Evolutionary conservation across 2,888 invertebrate genomes (phyloP), one percentile per base, ranked within the genome.

Genomic region (Andrena haemorrhoa): DNA sequence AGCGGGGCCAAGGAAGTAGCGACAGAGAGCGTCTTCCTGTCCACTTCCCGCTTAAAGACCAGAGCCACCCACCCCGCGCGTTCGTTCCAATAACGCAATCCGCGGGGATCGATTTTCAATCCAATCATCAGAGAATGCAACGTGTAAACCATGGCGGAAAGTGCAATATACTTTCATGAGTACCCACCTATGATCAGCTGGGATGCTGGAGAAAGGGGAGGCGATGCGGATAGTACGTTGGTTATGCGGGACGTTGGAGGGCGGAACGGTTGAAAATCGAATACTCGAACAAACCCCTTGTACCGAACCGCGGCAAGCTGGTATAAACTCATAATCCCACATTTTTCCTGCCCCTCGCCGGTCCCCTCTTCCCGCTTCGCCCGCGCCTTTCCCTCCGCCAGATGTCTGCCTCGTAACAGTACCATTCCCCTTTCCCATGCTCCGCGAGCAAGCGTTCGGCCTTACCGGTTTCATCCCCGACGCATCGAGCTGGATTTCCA

Each of bases 101-200:
- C 87, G 68, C 75, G 68, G 69, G 87, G 89, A 92, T 93, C 92
- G 93, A 92, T 92, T 92, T 92, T 90, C 91, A 91, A 93, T 92
- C 90, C 91, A 92, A 92, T 92, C 91, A 92, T 92, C 89, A 90
- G 91, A 91, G 90, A 92, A 92, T 90, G 90, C 90, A 89, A 90
- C 87, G 90, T 90, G 91, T 92, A 91, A 91, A 91, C 90, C 87
- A 88, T 86, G 85, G 77, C 75, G 85, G 87, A 87, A 90, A 90
- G 88, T 89, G 91, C 89, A 92, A 92, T 92, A 92, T 92, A 92
- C 89, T 92, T 92, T 91, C 91, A 91, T 90, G 92, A 92, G 92
- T 89, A 78, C 80, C 85, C 77, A 82, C 77, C 87, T 80, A 77
- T 81, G 79, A 82, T 83, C 79, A 82, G 71, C 75, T 64, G 61